A percentile compares a stretch with the other conserved stretches of the same genome.
Conservation (phyloP, 2,888 invertebrate genomes). For the Perithous albicinctus region DNA sequence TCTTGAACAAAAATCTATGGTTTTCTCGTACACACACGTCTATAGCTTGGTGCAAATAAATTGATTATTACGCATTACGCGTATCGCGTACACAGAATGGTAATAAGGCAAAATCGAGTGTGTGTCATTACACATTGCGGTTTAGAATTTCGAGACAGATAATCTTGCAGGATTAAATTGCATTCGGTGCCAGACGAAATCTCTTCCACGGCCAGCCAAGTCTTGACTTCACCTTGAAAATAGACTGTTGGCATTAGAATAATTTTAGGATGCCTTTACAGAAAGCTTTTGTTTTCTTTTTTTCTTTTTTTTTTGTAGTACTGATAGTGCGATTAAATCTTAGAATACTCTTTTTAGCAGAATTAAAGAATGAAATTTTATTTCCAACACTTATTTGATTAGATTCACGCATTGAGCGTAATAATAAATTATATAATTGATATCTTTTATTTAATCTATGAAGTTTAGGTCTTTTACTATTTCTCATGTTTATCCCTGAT, state of each 20-base stretch:
- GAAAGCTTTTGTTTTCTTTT: neutral
- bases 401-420: neutral
- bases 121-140: constrained; percentile 42
- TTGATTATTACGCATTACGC: constrained; percentile 64
- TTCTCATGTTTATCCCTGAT: too few species aligned
- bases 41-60: constrained; percentile 47
- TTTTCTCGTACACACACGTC: neutral
- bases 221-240: constrained; percentile 59
- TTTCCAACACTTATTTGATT: neutral
- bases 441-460: too few species aligned
- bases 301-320: neutral
- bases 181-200: constrained; percentile 48
- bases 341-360: neutral
- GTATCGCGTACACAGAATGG: constrained; percentile 23
- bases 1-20: constrained; percentile 42
- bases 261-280: constrained; percentile 18
- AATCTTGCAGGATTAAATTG: constrained; percentile 59
- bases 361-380: neutral
- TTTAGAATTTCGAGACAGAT: constrained; percentile 66
- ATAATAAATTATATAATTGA: too few species aligned
- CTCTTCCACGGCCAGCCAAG: constrained; percentile 37
- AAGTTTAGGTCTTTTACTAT: too few species aligned
- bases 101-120: constrained; percentile 52
- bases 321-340: neutral
- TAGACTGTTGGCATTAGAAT: constrained; percentile 1